A percentile compares a stretch with the other conserved stretches of the same genome.
Conservation (phyloP, 2,888 invertebrate species). For the Selenia dentaria region DNA sequence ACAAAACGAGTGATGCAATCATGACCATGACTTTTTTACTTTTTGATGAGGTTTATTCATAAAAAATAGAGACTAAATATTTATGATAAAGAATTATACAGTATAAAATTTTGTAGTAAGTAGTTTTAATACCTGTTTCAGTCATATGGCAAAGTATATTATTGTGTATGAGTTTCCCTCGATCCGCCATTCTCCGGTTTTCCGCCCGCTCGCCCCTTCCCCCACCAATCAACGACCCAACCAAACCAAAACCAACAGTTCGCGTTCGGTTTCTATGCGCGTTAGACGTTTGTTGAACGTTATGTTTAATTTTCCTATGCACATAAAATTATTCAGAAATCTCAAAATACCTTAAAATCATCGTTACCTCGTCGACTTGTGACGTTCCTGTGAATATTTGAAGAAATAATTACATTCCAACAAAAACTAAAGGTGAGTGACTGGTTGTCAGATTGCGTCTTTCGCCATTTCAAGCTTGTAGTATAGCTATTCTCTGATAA, state of each 20-base stretch:
- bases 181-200: conserved; percentile 74
- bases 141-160: conserved; percentile 39
- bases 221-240: conserved; percentile 57
- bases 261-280: conserved; percentile 84
- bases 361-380: conserved; percentile 64
- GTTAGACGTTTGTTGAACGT: conserved; percentile 77
- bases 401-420: conserved; percentile 66
- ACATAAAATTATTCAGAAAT: conserved; percentile 77
- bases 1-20: conserved; percentile 9
- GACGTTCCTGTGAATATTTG: conserved; percentile 72
- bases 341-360: conserved; percentile 79
- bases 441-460: conserved; percentile 81
- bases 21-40: conserved; percentile 13
- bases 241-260: conserved; percentile 81
- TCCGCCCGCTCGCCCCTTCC: conserved; percentile 60
- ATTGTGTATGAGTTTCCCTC: conserved; percentile 65
- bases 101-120: conserved; percentile 1
- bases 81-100: too few relatives aligned
- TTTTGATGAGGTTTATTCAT: too few relatives aligned
- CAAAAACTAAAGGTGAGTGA: conserved; percentile 79
- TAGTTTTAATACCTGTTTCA: conserved; percentile 3
- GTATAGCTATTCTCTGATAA: conserved; percentile 42
- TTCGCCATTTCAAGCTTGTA: conserved; percentile 65
- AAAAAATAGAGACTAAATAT: too few relatives aligned
- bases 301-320: conserved; percentile 82